These are phyloP conservation scores for Platycnemis pennipes DNA, from an alignment of 2,888 invertebrate species.

Conservation along the genomic window DNA sequence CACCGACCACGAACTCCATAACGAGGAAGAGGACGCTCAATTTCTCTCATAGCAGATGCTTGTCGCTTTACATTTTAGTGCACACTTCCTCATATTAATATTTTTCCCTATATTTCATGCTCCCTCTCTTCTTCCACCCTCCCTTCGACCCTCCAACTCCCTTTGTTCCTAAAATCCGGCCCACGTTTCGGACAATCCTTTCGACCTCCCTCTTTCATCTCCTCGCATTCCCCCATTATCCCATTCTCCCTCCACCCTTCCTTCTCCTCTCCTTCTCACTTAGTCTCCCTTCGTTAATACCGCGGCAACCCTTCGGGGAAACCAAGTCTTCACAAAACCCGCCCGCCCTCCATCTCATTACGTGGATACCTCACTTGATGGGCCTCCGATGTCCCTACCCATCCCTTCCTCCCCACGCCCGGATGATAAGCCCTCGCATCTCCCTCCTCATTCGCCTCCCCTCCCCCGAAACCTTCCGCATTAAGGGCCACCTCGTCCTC, in stretches of 20 bases:
- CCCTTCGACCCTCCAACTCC: background rate
- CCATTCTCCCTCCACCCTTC: background rate
- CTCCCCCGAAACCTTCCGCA: background rate
- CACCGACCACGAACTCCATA: no score
- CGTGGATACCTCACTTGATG: slow-evolving; percentile 56
- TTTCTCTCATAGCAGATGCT: no score
- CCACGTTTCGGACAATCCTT: background rate
- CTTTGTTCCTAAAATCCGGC: background rate
- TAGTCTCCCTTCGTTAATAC: slow-evolving; percentile 26
- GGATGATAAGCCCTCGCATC: background rate
- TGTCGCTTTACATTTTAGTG: no score
- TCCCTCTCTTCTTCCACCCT: no score
- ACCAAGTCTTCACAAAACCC: slow-evolving; percentile 32
- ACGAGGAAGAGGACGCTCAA: no score
- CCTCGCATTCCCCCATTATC: background rate
- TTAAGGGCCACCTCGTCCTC: background rate
- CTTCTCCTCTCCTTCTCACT: slow-evolving; percentile 2
- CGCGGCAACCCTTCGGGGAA: slow-evolving; percentile 29
- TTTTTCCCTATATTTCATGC: no score
- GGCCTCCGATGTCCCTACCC: background rate
- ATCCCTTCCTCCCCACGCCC: background rate
- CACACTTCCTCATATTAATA: no score
- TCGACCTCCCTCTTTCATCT: background rate
- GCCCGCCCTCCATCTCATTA: slow-evolving; percentile 42
- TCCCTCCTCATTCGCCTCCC: background rate